A percentile compares a stretch with the other conserved stretches of the same genome.
These are phyloP conservation scores for Argyresthia goedartella DNA, from an alignment of 2,888 invertebrate species.

Conservation along the genomic window DNA sequence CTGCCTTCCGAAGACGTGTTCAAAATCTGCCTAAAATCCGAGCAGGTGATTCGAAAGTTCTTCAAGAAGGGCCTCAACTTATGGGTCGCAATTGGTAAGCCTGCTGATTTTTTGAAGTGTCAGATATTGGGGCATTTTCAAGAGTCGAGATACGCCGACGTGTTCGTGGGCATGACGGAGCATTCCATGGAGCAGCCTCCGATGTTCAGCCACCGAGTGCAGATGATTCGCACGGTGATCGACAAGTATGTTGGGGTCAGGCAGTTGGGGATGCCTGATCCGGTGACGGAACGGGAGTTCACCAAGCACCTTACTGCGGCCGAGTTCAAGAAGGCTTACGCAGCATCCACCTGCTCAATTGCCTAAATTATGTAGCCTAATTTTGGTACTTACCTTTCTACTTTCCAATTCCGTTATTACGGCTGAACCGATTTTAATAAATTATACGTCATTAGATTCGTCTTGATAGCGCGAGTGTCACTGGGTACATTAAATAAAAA, in stretches of 20 bases:
- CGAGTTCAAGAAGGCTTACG: no score
- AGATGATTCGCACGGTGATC: not conserved
- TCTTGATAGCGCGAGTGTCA: no score
- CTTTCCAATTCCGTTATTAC: no score
- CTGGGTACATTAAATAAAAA: no score
- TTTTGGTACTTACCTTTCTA: no score
- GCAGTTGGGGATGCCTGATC: no score
- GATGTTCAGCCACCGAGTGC: not conserved
- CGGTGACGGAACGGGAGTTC: no score
- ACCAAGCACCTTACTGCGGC: no score
- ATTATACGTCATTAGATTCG: no score
- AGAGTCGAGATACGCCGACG: not conserved
- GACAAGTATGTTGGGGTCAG: constrained; percentile 1
- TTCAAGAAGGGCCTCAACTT: not conserved
- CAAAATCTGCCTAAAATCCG: constrained; percentile 7
- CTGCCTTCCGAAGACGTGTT: constrained; percentile 7
- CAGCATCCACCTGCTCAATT: no score
- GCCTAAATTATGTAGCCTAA: no score
- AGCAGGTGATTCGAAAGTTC: not conserved
- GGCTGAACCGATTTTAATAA: no score
- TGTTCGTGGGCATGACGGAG: not conserved
- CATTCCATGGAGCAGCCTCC: not conserved
- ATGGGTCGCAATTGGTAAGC: not conserved
- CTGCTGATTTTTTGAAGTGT: not conserved
- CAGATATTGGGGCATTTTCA: not conserved